Conservation (phyloP, 2,113 vertebrate genomes). For the Fregetta grallaria region DNA sequence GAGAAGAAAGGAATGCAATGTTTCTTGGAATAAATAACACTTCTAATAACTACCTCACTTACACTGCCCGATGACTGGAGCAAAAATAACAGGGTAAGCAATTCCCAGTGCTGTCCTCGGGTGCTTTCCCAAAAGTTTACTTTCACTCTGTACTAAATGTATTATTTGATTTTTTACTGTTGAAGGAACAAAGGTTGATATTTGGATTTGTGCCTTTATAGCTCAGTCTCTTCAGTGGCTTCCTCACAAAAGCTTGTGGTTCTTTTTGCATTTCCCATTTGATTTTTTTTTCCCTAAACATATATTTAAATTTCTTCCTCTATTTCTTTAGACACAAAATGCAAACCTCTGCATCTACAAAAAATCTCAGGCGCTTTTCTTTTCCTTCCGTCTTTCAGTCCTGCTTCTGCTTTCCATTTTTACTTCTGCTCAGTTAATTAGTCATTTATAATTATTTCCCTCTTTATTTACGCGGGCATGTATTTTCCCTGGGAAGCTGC, state of each 20-base stretch:
- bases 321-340: background rate
- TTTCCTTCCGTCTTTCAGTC: background rate
- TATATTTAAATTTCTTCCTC: background rate
- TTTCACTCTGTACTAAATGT: background rate
- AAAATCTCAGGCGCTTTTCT: rapidly evolving
- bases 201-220: background rate
- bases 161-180: background rate
- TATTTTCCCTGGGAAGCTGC: background rate
- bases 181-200: background rate
- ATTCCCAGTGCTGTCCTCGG: background rate
- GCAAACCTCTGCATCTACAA: background rate
- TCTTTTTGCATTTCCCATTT: background rate
- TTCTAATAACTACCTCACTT: background rate
- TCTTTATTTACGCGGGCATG: background rate
- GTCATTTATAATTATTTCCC: background rate
- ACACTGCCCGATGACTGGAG: background rate
- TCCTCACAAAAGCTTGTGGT: background rate
- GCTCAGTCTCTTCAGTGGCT: background rate
- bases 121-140: conserved; percentile 8
- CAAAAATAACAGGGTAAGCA: background rate
- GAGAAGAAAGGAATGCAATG: background rate
- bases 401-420: background rate
- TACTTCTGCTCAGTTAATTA: conserved; percentile 15
- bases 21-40: background rate
- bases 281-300: background rate